Evolutionary conservation across 2,797 vertebrate species (phyloP), one percentile per base, ranked within the genome.

Genomic region (Champsocephalus esox): DNA sequence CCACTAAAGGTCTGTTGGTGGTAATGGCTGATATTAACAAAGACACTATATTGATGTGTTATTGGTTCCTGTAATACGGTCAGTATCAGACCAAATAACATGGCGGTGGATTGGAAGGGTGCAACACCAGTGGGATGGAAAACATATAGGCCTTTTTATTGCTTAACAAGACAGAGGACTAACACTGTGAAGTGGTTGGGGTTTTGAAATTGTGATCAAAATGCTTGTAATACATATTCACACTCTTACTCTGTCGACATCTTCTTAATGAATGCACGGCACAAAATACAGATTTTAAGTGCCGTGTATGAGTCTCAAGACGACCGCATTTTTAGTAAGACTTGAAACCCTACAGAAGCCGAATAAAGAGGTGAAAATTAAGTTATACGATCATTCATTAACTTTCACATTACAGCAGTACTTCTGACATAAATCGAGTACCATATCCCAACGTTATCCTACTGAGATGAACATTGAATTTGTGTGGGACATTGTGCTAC

Each of bases 381-480:
- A 79, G 73, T 0, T n/a, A 84, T 75, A 54, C 83, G 79, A 76
- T 58, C 58, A 17, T 77, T 73, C 77, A 85, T 82, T 59, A 77
- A 76, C 44, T 67, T 19, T 67, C 34, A 74, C 63, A 70, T 70
- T 76, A 19, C 12, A 24, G 16, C 55, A 65, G 50, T n/a, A 55
- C 63, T 69, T 57, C 62, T 76, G 49, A 17, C 54, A 71, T 19
- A 49, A 63, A 66, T 77, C 45, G 78, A 70, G 51, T 58, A 34
- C 5, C 32, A 34, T 34, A 60, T 66, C 76, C 28, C 50, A 62
- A 75, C 56, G 72, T 59, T 51, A 66, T 77, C 70, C 77, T 19
- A 21, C 52, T 81, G 71, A 71, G 81, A 82, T 41, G 56, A 73
- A 71, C 41, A 43, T 49, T 49, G 55, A 78, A 73, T 82, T 81